Evolutionary conservation across 1,140 invertebrate genomes (phyloP).

Genomic region (Macrobrachium rosenbergii): DNA sequence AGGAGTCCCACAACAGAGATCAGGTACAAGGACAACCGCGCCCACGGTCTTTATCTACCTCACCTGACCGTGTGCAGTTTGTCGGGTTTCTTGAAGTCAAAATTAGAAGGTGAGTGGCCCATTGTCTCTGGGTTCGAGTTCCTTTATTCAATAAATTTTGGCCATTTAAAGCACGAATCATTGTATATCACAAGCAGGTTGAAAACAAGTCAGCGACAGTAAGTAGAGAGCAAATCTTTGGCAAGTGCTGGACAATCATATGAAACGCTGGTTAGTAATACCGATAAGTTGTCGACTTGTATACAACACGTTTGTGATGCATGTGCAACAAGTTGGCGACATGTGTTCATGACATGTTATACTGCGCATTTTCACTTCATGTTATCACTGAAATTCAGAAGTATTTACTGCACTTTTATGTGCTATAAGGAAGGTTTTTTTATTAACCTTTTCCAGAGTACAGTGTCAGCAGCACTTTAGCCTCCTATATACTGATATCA

Average conservation of each 20-base stretch:
- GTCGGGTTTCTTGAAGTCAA: conserved; percentile 25
- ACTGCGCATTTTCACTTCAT: no score
- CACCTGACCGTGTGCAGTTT: conserved; percentile 37
- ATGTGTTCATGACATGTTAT: no score
- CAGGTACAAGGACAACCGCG: not conserved
- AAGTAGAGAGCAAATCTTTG: no score
- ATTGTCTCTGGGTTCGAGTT: not conserved
- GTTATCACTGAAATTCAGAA: no score
- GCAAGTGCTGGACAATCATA: no score
- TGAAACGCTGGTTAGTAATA: no score
- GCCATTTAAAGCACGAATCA: not conserved
- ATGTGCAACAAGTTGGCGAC: no score
- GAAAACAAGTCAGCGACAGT: no score
- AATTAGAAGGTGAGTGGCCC: not conserved
- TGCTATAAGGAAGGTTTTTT: not conserved
- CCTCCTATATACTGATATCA: conserved; percentile 34
- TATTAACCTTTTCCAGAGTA: not conserved
- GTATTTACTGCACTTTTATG: no score
- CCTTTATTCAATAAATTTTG: not conserved
- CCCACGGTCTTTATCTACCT: not conserved
- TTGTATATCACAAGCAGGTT: no score
- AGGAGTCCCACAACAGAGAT: conserved; percentile 18
- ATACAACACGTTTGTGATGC: no score
- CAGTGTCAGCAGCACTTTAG: conserved; percentile 11
- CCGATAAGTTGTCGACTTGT: no score